Base-by-base conservation (phyloP, 2,113 vertebrate species). In the Camelus dromedarius region DNA sequence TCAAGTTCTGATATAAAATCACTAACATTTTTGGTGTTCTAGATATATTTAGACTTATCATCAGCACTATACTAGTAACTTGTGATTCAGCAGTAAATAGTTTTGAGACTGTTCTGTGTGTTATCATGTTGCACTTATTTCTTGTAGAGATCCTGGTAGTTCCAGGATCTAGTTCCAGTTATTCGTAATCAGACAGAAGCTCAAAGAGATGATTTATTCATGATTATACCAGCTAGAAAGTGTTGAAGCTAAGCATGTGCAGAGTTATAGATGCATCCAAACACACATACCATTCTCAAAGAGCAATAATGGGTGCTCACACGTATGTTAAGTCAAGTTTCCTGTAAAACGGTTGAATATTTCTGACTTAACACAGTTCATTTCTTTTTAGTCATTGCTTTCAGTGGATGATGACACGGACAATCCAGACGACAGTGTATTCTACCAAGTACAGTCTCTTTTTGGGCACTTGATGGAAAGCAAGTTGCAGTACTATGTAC, bases 381-480 rank as follows among this genome's bases (percentile, higher is more conserved):
- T 97, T 91, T 89, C 54, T 97, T 93, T 20, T 56, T 96, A 99
- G 99, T 99, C 99, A 19, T 98, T 99, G 84, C 99, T 99, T 91
- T 99, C 99, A 15, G 99, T 99, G 60, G 99, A 99, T 97, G 99
- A 99, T 85, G 99, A 99, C 96, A 99, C 99, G 1, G 99, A 99
- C 97, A 99, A 99, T 98, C 99, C 99, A 58, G 99, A 99, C 50
- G 99, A 99, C 93, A 99, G 99, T 14, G 99, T 99, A 35, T 99
- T 99, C 98, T 99, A 99, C 97, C 99, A 99, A 98, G 99, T 99
- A 2, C 99, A 99, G 79, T 99, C 99, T 96, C 98, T 99, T 89
- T 99, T 99, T 94, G 99, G 99, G 46, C 99, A 99, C 97, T 98
- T 99, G 98, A 99, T 99, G 99, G 99, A 99, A 98, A 99, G 99